Base-by-base conservation (phyloP, 53 echinoderm and acorn worm species). In the Arbacia lixula region DNA sequence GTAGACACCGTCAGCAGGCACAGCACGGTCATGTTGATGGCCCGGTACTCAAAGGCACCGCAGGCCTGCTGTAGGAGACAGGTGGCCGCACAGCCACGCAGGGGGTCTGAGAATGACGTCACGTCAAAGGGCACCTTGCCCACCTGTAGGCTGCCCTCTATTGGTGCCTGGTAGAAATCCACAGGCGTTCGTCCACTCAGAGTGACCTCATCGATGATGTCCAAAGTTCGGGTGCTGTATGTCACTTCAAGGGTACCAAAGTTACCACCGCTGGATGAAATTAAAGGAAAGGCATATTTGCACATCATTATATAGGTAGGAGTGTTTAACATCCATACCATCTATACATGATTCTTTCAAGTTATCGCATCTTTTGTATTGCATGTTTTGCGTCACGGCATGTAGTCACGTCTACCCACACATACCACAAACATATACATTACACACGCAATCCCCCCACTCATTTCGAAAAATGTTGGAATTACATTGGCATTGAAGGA, bases 161-260 rank as follows among this genome's bases (percentile, higher is more conserved):
- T 67, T 28, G 99, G 99, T 36, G 84, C 38, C 61, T 88, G 91
- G 86, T 92, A 99, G 53, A 68, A 91, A 67, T 85, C 87, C 36
- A 90, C 31, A n/a, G 74, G 71, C 1, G 68, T 86, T 61, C 86
- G 86, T n/a, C 92, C 92, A 46, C 32, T 29, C 39, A 55, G 83
- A 2, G 75, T 71, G 30, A 89, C 89, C 46, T 92, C 94, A 9
- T 40, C 30, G 43, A 95, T 77, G 69, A 99, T 81, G 86, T 99
- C 89, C 0, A 92, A 72, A 31, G 88, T 92, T 58, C 66, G 76
- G 12, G 92, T 95, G 85, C 85, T 88, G 73, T 86, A 99, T 57
- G 94, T 87, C 32, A 99, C 89, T 64, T 95, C 92, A 14, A 99
- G 85, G 26, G 88, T 91, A 80, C 99, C 99, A 78, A 99, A 99